phyloP scores from a whole-genome alignment of 2,888 invertebrate genomes.

The Microplitis deprimator region DNA sequence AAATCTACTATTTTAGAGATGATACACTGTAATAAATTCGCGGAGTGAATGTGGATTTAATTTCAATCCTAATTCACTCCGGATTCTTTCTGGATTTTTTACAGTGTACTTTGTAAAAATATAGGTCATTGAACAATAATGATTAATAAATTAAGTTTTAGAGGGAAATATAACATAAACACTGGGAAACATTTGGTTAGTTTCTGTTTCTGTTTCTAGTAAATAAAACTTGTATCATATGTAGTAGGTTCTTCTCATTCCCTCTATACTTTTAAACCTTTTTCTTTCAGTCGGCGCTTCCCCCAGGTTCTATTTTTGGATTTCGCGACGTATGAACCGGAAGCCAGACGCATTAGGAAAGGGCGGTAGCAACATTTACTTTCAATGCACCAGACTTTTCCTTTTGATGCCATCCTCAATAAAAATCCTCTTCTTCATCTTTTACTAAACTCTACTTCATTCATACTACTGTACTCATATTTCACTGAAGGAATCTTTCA shows the following conservation, averaged over 20 bases:
- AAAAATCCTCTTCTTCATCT: conserved; percentile 11
- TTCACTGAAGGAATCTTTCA: conserved; percentile 1
- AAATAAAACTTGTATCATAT: conserved; percentile 6
- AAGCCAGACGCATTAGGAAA: conserved; percentile 40
- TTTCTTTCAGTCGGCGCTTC: conserved; percentile 32
- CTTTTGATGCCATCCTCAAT: conserved; percentile 22
- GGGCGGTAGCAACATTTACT: conserved; percentile 31
- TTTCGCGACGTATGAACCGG: conserved; percentile 36
- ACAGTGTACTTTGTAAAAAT: too few relatives aligned
- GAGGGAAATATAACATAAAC: too few relatives aligned
- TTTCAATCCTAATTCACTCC: too few relatives aligned
- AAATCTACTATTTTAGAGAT: too few relatives aligned
- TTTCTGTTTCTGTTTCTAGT: conserved; percentile 30
- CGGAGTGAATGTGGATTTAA: too few relatives aligned
- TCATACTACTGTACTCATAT: neutral
- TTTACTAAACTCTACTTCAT: conserved; percentile 5
- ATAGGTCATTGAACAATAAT: neutral
- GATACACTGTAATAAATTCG: too few relatives aligned
- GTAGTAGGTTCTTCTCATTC: conserved; percentile 31
- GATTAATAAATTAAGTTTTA: neutral
- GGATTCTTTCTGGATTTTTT: too few relatives aligned
- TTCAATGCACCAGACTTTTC: conserved; percentile 34
- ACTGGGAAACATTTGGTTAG: conserved; percentile 45
- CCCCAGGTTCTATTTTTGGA: conserved; percentile 41
- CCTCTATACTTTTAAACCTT: conserved; percentile 21